These are phyloP conservation scores for Xanthostigma xanthostigma DNA, from an alignment of 2,888 invertebrate species.

Conservation along the genomic window DNA sequence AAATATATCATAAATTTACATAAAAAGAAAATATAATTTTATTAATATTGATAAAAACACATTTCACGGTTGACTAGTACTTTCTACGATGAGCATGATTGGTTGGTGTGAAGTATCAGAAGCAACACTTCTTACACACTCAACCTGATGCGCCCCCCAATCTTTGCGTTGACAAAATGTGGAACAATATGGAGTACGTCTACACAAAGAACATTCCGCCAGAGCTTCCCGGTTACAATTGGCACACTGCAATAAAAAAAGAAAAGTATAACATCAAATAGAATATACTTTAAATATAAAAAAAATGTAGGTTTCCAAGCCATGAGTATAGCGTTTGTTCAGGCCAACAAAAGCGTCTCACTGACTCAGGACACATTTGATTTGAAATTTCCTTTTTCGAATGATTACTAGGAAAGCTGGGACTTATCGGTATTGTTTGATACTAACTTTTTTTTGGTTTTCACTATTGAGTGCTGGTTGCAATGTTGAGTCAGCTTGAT, in stretches of 20 bases:
- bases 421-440: too few species aligned
- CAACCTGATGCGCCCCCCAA: slow-evolving; percentile 75
- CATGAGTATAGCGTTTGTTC: too few species aligned
- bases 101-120: slow-evolving; percentile 46
- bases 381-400: too few species aligned
- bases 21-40: background rate
- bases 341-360: too few species aligned
- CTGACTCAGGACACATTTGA: too few species aligned
- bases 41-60: background rate
- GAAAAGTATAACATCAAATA: slow-evolving; percentile 6
- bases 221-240: slow-evolving; percentile 80
- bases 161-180: slow-evolving; percentile 83
- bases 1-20: slow-evolving; percentile 4
- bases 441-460: slow-evolving; percentile 55
- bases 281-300: too few species aligned
- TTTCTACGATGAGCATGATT: slow-evolving; percentile 77
- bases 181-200: slow-evolving; percentile 77
- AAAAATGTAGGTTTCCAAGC: too few species aligned
- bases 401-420: too few species aligned
- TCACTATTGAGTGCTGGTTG: slow-evolving; percentile 43
- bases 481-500: slow-evolving; percentile 35
- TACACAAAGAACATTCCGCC: slow-evolving; percentile 74
- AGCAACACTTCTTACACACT: slow-evolving; percentile 58
- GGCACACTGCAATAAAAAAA: slow-evolving; percentile 49
- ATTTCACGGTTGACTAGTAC: slow-evolving; percentile 40